A percentile compares a stretch with the other conserved stretches of the same genome.
These are phyloP conservation scores for Etia nguti DNA, from an alignment of 2,113 vertebrate genomes.

Conservation along the genomic window DNA sequence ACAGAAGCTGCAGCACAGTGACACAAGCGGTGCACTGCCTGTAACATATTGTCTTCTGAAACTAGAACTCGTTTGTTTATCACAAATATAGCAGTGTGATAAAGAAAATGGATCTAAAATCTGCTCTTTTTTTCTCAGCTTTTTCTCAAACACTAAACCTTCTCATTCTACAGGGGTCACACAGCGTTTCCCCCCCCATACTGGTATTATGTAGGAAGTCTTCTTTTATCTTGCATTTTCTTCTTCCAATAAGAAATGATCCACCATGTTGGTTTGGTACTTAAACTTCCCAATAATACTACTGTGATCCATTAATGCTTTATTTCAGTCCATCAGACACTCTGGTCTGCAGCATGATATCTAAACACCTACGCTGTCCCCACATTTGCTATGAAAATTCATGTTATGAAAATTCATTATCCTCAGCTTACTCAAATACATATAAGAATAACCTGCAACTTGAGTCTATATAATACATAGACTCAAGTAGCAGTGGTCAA, in stretches of 20 bases:
- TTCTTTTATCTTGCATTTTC: neutral
- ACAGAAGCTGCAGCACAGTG: neutral
- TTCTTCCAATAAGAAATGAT: neutral
- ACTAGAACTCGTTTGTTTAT: neutral
- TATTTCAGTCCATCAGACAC: neutral
- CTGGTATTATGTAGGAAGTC: neutral
- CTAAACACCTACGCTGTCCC: neutral
- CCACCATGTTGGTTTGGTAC: neutral
- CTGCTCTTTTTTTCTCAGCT: neutral
- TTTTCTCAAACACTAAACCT: neutral
- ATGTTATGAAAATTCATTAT: neutral
- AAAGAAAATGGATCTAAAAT: neutral
- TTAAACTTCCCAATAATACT: neutral
- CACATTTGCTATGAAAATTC: neutral
- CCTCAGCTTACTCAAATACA: neutral
- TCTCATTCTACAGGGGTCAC: neutral
- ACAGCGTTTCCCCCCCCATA: too few species aligned
- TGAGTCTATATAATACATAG: neutral
- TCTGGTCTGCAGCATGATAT: neutral
- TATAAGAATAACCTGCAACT: neutral
- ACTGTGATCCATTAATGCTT: neutral
- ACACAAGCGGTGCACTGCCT: neutral
- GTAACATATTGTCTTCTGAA: neutral
- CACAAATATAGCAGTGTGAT: neutral
- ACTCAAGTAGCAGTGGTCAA: neutral